Conservation (phyloP, 2,113 vertebrate genomes). For the Centrocercus urophasianus region DNA sequence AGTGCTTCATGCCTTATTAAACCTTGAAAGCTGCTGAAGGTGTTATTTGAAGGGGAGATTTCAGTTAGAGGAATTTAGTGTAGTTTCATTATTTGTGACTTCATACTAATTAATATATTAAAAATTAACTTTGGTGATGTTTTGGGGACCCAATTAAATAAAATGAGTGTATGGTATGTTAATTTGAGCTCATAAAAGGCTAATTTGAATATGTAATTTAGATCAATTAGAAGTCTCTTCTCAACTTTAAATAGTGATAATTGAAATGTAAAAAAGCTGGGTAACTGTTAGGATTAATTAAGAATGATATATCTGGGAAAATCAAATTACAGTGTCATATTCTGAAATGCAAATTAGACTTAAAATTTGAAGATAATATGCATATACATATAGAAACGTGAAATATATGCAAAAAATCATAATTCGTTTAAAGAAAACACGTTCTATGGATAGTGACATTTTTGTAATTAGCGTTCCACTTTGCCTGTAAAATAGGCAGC, state of each 20-base stretch:
- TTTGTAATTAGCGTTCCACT: background rate
- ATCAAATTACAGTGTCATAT: constrained; percentile 56
- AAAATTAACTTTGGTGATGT: constrained; percentile 50
- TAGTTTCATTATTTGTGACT: constrained; percentile 59
- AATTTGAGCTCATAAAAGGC: constrained; percentile 75
- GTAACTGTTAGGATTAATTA: constrained; percentile 78
- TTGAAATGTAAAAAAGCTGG: constrained; percentile 68
- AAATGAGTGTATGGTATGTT: constrained; percentile 68
- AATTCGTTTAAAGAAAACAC: background rate
- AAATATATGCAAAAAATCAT: constrained; percentile 52
- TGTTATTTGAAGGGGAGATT: background rate
- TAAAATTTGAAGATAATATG: constrained; percentile 73
- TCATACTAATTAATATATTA: constrained; percentile 75
- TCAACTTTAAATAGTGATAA: constrained; percentile 78
- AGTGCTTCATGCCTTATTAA: background rate
- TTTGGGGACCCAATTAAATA: constrained; percentile 71
- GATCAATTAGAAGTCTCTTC: constrained; percentile 75
- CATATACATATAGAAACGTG: constrained; percentile 35
- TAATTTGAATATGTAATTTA: constrained; percentile 79
- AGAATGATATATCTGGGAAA: constrained; percentile 67
- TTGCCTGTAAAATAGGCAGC: background rate
- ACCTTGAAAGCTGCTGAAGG: background rate
- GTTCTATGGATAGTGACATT: background rate
- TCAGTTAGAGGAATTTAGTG: constrained; percentile 58
- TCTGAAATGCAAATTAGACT: constrained; percentile 71